phyloP scores from a whole-genome alignment of 2,888 invertebrate species.

The Crossocerus cetratus region DNA sequence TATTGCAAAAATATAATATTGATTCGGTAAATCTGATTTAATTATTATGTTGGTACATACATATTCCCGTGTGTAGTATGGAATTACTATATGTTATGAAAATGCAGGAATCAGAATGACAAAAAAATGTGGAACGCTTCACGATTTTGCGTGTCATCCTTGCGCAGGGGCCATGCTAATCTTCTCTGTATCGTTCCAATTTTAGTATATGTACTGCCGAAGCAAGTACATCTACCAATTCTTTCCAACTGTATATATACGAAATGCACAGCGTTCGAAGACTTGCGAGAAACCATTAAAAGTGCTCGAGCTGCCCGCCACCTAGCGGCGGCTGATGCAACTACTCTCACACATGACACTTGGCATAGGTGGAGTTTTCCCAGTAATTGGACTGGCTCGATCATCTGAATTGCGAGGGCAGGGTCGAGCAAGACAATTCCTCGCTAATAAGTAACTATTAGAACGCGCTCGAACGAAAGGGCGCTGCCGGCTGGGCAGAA shows the following conservation, averaged over 20 bases:
- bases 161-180: conserved; percentile 95
- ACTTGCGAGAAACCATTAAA: conserved; percentile 29
- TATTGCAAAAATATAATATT: too few relatives aligned
- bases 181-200: conserved; percentile 95
- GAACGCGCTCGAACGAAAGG: too few relatives aligned
- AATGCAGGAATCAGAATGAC: not conserved
- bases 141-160: conserved; percentile 96
- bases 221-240: conserved; percentile 80
- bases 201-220: conserved; percentile 90
- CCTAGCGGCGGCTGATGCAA: conserved; percentile 4
- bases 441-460: too few relatives aligned
- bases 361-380: too few relatives aligned
- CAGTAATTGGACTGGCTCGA: too few relatives aligned
- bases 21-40: too few relatives aligned
- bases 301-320: not conserved
- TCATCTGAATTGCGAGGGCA: too few relatives aligned
- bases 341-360: not conserved
- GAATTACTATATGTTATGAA: not conserved
- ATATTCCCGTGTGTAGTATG: too few relatives aligned
- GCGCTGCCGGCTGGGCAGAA: too few relatives aligned
- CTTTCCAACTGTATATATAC: conserved; percentile 15
- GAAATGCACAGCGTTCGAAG: fast-evolving
- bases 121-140: conserved; percentile 89
- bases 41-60: too few relatives aligned
- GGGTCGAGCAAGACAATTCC: too few relatives aligned